Evolutionary conservation across 2,888 invertebrate genomes (phyloP).

Genomic region (Chaitophorus viminalis): DNA sequence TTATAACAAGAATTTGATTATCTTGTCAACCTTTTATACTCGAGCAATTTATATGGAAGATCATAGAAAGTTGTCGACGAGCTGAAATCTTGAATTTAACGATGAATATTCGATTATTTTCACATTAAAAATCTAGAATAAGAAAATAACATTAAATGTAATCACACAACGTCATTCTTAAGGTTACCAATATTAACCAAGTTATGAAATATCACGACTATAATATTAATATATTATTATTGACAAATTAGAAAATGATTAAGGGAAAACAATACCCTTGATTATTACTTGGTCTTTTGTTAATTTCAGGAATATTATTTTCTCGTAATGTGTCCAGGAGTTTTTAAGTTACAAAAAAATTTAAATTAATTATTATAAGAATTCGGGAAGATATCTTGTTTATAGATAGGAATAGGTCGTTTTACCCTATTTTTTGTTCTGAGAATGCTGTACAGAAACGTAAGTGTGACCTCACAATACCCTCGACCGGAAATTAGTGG

Average conservation of each 20-base stretch:
- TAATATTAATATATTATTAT: too few relatives aligned
- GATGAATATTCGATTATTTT: background rate
- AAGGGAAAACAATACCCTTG: background rate
- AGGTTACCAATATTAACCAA: too few relatives aligned
- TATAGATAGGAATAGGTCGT: too few relatives aligned
- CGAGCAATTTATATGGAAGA: background rate
- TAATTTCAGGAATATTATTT: background rate
- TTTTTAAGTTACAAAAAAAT: background rate
- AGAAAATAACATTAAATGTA: background rate
- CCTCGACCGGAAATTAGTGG: background rate
- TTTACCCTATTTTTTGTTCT: too few relatives aligned
- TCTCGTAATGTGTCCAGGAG: background rate
- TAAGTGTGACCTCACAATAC: background rate
- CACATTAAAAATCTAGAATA: background rate
- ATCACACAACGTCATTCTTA: background rate
- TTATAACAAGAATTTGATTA: conserved; percentile 20
- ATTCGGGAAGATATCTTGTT: too few relatives aligned
- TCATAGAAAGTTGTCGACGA: background rate
- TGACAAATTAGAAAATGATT: background rate
- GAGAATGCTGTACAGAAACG: background rate
- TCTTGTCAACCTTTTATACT: background rate
- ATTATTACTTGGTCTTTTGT: background rate
- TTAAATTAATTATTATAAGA: too few relatives aligned
- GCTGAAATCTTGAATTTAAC: background rate
- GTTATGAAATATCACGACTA: background rate